Conservation (phyloP, 2,797 vertebrate species). For the Xenopus petersii region DNA sequence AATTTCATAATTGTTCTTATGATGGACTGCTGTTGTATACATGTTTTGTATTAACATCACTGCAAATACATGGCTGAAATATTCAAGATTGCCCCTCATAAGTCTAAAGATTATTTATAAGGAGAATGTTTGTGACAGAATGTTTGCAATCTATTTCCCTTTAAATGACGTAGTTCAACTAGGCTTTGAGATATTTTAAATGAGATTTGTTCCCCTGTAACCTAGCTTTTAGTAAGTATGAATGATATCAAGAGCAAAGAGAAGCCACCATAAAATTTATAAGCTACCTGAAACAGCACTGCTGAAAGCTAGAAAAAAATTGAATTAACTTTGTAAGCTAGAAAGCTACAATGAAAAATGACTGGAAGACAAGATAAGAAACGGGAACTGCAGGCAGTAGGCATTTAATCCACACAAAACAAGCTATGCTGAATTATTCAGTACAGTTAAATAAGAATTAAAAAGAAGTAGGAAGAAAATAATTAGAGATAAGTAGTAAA, state of each 20-base stretch:
- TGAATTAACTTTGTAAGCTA: slow-evolving; percentile 45
- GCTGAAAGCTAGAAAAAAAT: slow-evolving; percentile 40
- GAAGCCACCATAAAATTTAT: slow-evolving; percentile 37
- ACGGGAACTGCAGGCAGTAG: slow-evolving; percentile 13
- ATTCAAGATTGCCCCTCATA: slow-evolving; percentile 8
- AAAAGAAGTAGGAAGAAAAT: background rate
- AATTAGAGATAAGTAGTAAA: too few species aligned
- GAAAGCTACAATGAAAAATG: slow-evolving; percentile 42
- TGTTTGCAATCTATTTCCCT: slow-evolving; percentile 36
- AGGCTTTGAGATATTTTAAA: slow-evolving; percentile 31
- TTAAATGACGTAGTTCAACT: slow-evolving; percentile 32
- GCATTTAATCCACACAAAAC: slow-evolving; percentile 36
- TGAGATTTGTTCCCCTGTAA: slow-evolving; percentile 34
- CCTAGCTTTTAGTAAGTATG: slow-evolving; percentile 42
- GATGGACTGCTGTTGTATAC: background rate
- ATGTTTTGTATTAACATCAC: slow-evolving; percentile 5
- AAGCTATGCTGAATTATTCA: slow-evolving; percentile 16
- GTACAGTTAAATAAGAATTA: background rate
- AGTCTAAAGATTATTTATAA: slow-evolving; percentile 28
- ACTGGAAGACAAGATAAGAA: slow-evolving; percentile 41
- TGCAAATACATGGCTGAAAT: slow-evolving; percentile 7
- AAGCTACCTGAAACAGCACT: slow-evolving; percentile 40
- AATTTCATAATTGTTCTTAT: too few species aligned
- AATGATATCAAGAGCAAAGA: slow-evolving; percentile 35
- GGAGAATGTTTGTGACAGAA: slow-evolving; percentile 31